A percentile compares a stretch with the other conserved stretches of the same genome.
Evolutionary conservation across 2,797 vertebrate species (phyloP).

Genomic region (Crenuchus spilurus): DNA sequence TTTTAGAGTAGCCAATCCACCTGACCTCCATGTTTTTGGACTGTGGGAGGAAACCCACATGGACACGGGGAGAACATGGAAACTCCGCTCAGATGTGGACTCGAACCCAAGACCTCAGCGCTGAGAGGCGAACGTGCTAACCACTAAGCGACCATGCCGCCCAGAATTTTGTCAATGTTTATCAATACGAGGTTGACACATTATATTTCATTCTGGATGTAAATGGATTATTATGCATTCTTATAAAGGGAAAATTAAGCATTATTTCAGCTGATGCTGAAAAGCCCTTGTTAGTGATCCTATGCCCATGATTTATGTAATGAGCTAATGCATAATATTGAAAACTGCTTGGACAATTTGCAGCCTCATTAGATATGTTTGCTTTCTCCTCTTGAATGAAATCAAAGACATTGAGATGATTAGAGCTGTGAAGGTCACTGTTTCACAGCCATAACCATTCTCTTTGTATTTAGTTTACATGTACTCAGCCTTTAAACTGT

Average conservation of each 20-base stretch:
- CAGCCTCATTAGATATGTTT: constrained; percentile 10
- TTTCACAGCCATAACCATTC: not conserved
- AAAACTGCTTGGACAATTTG: not conserved
- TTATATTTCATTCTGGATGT: not conserved
- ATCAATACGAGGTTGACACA: not conserved
- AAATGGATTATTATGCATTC: not conserved
- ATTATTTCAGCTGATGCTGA: not conserved
- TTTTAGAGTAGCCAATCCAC: no score
- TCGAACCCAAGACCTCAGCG: no score
- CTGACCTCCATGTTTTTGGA: no score
- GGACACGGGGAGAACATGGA: no score
- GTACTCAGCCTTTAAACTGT: not conserved
- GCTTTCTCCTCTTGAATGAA: constrained; percentile 2
- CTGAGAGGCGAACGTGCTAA: no score
- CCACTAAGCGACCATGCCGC: no score
- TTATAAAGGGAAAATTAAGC: not conserved
- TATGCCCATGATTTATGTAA: not conserved
- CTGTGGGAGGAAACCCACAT: no score
- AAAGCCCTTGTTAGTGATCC: not conserved
- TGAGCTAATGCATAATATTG: not conserved
- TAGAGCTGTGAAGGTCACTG: not conserved
- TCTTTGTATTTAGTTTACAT: not conserved
- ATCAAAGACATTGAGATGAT: not conserved
- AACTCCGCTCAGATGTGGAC: no score
- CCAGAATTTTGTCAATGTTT: not conserved